Base-by-base conservation (phyloP, 2,888 invertebrate genomes). In the Drosophila affinis region DNA sequence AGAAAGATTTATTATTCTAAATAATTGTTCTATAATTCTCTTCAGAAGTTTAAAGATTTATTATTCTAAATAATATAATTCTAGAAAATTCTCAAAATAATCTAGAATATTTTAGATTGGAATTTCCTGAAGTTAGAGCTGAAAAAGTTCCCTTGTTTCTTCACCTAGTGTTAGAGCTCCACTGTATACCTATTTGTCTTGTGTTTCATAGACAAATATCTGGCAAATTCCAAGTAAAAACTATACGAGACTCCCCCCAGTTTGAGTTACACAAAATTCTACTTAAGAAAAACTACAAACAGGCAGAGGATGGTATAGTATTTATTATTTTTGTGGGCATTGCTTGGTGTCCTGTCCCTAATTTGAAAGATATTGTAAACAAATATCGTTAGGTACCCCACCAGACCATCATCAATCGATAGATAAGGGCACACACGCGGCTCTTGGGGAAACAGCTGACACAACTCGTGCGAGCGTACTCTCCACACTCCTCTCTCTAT, bases 311-410 rank as follows among this genome's bases (percentile, higher is more conserved):
- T 14, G 14, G 6, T 18, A 14, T 39, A n/a, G 14, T 39, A n/a
- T 39, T 12, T 14, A 39, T 39, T 67, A 68, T 67, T 58, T 67
- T 52, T 68, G 21, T 67, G 46, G 46, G 58, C 49, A 57, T 65
- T 34, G 65, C n/a, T 17, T 9, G 9, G 7, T 18, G 9, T 46
- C 9, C 29, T 34, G 34, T 52, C 46, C 84, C 72, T 52, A 57
- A 77, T 62, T 76, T 72, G 81, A 83, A 81, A 84, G 87, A 79
- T 79, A 83, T 71, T 79, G 87, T 81, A 81, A 79, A 74, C 81
- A 86, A 79, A 77, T 77, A 71, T 79, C 79, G 77, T 80, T 86
- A 77, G 80, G 56, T 12, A 39, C 34, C 18, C 0, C 2, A n/a
- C 21, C 3, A 3, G 3, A 9, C 64, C 64, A 67, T 56, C 57